Evolutionary conservation across 1,140 invertebrate species (phyloP), one percentile per base, ranked within the genome.

Genomic region (Atta cephalotes): DNA sequence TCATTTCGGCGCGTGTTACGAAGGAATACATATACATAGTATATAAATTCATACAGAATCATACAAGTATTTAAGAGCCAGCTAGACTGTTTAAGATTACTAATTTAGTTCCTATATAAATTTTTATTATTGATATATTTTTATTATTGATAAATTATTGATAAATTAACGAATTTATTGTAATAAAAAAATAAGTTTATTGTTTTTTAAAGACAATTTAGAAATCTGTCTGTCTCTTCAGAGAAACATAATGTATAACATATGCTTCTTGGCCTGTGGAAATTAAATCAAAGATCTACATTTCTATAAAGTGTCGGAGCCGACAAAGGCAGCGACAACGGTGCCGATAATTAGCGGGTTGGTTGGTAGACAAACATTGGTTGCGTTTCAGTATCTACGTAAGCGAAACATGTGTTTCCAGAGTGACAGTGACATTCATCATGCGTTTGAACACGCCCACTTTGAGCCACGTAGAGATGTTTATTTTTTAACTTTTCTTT

Each of bases 371-470:
- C 92, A 93, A 93, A 94, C 94, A 94, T 90, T 92, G 91, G 87
- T 89, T 90, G 91, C 91, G 87, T 93, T 94, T 92, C 90, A 91
- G 88, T 92, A 93, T 89, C 90, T 91, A 93, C 91, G 93, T 93
- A 93, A 94, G 85, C 80, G 85, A 80, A 93, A 93, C 93, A 95
- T 92, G 92, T 95, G 93, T 94, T 89, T 93, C 87, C 90, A 91
- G 90, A 92, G 90, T 92, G 92, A 94, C 93, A 93, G 91, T 94
- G 93, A 94, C 94, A 95, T 95, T 92, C 93, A 94, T 95, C 94
- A 95, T 90, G 91, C 86, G 74, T 71, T 85, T 84, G 92, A 92
- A 84, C 87, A 93, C 93, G 92, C 93, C 93, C 91, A 93, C 92
- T 90, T 91, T 74, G 60, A 68, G 81, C 60, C 86, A 72, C 78